phyloP scores from a whole-genome alignment of 2,113 vertebrate genomes.

The Isichthys henryi region DNA sequence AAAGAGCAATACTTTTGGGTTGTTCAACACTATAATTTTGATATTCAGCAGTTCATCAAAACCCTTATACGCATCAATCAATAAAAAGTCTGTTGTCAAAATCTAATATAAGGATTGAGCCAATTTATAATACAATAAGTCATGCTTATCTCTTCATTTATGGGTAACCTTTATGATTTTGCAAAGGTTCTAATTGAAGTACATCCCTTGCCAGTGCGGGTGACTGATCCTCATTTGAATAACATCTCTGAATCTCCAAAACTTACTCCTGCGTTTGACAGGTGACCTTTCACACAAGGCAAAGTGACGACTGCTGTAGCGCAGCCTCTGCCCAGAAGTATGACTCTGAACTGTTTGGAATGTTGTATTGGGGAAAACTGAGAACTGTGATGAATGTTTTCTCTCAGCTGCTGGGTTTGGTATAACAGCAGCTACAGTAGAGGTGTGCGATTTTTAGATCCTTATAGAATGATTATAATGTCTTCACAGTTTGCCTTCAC shows the following conservation, averaged over 20 bases:
- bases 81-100: no score
- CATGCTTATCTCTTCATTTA: not conserved
- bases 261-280: not conserved
- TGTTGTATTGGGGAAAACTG: not conserved
- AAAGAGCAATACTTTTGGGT: not conserved
- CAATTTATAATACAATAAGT: no score
- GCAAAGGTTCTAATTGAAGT: not conserved
- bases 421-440: not conserved
- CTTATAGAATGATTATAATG: not conserved
- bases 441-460: not conserved
- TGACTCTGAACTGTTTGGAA: not conserved
- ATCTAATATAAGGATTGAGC: no score
- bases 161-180: not conserved
- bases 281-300: not conserved
- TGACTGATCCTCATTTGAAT: not conserved
- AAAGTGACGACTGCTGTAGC: not conserved
- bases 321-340: not conserved
- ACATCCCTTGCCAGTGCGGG: not conserved
- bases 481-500: not conserved
- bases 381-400: not conserved
- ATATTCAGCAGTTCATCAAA: not conserved
- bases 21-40: not conserved
- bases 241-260: not conserved
- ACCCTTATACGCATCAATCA: not conserved
- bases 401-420: not conserved